phyloP scores from a whole-genome alignment of 2,113 vertebrate species.

The Pagrus major region DNA sequence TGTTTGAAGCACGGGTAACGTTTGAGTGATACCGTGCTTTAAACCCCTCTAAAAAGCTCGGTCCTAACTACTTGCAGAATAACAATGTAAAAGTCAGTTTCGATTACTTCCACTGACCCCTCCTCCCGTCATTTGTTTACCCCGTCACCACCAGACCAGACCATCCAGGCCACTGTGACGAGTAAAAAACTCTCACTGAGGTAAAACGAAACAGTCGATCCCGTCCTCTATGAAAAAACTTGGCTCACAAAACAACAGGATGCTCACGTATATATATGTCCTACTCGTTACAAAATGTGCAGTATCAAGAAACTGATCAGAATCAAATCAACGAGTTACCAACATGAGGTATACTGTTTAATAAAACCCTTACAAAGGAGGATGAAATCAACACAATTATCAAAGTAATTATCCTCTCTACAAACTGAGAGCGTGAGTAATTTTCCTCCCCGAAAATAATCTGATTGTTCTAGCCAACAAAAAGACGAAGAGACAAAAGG shows the following conservation, averaged over 20 bases:
- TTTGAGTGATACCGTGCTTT: neutral
- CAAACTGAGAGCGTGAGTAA: conserved; percentile 40
- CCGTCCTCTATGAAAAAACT: conserved; percentile 33
- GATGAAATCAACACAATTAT: conserved; percentile 43
- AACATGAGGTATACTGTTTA: conserved; percentile 74
- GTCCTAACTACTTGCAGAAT: conserved; percentile 13
- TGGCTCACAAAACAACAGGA: conserved; percentile 48
- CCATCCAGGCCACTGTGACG: conserved; percentile 34
- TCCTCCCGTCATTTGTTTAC: conserved; percentile 7
- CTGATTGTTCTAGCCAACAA: conserved; percentile 47
- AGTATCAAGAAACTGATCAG: conserved; percentile 61
- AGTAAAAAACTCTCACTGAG: conserved; percentile 53
- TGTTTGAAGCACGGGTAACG: neutral
- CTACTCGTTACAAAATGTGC: conserved; percentile 56
- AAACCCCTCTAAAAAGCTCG: neutral
- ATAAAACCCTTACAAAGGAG: conserved; percentile 50
- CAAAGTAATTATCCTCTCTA: conserved; percentile 56
- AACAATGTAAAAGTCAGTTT: conserved; percentile 26
- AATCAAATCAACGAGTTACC: conserved; percentile 69
- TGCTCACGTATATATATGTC: conserved; percentile 17
- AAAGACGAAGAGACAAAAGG: conserved; percentile 20
- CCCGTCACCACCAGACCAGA: conserved; percentile 13
- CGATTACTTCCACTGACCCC: neutral
- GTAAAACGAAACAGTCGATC: conserved; percentile 54
- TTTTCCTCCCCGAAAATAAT: neutral